Conservation (phyloP, 2,888 invertebrate genomes). For the Dilophus febrilis region DNA sequence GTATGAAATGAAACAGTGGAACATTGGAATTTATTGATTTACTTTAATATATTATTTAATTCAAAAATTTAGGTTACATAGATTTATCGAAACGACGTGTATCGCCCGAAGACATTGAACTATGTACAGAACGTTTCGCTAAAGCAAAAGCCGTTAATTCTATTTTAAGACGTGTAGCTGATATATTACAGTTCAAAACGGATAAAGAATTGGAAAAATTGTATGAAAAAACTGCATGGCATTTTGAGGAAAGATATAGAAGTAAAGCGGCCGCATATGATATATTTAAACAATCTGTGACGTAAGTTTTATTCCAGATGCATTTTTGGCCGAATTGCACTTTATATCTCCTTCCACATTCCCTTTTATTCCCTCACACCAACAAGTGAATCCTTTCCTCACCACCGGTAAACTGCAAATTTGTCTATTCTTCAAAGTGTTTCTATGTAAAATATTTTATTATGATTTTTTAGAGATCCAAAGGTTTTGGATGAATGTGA, state of each 20-base stretch:
- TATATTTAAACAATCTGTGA: conserved; percentile 94
- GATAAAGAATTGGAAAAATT: conserved; percentile 89
- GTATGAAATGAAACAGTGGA: conserved; percentile 26
- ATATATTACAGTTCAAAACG: conserved; percentile 75
- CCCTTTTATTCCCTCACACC: too few species aligned
- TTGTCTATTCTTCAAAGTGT: conserved; percentile 4
- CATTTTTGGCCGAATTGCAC: too few species aligned
- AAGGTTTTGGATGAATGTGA: conserved; percentile 91
- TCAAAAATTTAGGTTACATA: conserved; percentile 63
- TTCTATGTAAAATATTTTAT: too few species aligned
- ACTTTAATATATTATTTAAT: background rate
- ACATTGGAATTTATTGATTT: background rate
- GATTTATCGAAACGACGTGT: conserved; percentile 98
- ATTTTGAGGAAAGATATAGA: conserved; percentile 93
- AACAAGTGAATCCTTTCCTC: too few species aligned
- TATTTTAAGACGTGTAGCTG: conserved; percentile 92
- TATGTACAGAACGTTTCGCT: conserved; percentile 95
- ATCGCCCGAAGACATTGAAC: conserved; percentile 92
- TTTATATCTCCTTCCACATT: too few species aligned
- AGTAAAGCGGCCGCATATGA: conserved; percentile 94
- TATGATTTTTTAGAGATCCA: conserved; percentile 62
- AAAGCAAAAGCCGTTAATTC: conserved; percentile 98
- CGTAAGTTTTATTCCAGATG: too few species aligned
- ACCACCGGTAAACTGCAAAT: background rate
- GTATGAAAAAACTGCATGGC: conserved; percentile 94